Evolutionary conservation across 2,113 vertebrate species (phyloP), one percentile per base, ranked within the genome.

Genomic region (Peromyscus californicus): DNA sequence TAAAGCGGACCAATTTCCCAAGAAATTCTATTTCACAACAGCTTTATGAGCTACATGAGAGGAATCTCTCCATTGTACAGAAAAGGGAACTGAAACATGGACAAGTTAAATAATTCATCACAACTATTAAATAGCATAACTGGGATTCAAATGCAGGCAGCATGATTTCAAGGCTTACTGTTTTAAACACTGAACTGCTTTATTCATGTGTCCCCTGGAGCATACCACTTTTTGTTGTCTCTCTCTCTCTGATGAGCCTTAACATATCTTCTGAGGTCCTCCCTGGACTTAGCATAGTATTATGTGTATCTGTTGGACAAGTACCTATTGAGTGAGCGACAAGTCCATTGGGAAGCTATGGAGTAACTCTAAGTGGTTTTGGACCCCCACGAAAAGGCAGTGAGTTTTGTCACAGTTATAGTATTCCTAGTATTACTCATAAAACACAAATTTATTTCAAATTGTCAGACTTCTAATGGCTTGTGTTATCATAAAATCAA

Each of bases 361-460:
- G 45, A 76, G 57, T 82, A 13, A 80, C 59, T 12, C 54, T 17
- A n/a, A 80, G 72, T 85, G 29, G 29, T 70, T 59, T 78, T 4
- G 75, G 33, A 75, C 13, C 4, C 48, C n/a, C 5, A 61, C 61
- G n/a, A 90, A 83, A 95, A 45, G 24, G 13, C 59, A 88, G 17
- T 48, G 54, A 96, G 13, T n/a, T 57, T 72, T 72, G 13, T 48
- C 36, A 82, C 7, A 83, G 24, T 13, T 61, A 78, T 33, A 31
- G 2, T 78, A 24, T 67, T 79, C 16, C 63, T 67, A 21, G 83
- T 82, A 65, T 93, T 80, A 84, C 45, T 78, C n/a, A 67, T 31
- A 54, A 95, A 95, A 79, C n/a, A 45, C 17, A 69, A 91, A 89
- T 89, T 84, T 11, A 89, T 76, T 93, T 93, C 1, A 61, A 76